Evolutionary conservation across 2,797 vertebrate species (phyloP).

Genomic region (Ctenosaura bakeri): DNA sequence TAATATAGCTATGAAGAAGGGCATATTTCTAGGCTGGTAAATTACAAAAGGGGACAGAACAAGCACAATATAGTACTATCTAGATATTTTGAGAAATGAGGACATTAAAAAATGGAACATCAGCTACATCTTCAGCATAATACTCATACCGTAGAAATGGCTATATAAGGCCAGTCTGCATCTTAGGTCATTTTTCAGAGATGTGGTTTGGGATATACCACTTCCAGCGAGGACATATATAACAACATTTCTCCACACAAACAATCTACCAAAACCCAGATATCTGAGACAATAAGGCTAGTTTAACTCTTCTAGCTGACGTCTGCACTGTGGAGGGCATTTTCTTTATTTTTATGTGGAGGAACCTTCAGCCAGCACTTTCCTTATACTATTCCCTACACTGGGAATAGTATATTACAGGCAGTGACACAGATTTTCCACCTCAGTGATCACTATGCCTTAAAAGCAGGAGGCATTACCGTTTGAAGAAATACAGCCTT

Average conservation of each 20-base stretch:
- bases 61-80: slow-evolving; percentile 43
- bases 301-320: not conserved
- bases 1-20: not conserved
- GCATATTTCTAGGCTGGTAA: slow-evolving; percentile 57
- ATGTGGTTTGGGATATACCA: not conserved
- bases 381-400: not conserved
- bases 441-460: not conserved
- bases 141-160: slow-evolving; percentile 10
- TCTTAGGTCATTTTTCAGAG: not conserved
- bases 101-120: slow-evolving; percentile 69
- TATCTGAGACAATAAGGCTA: not conserved
- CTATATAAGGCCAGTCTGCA: slow-evolving; percentile 4
- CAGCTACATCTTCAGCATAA: slow-evolving; percentile 31
- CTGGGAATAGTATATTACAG: not conserved
- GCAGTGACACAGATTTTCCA: not conserved
- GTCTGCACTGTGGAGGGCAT: not conserved
- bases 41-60: slow-evolving; percentile 60
- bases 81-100: slow-evolving; percentile 73
- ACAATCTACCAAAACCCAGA: not conserved
- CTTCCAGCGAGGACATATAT: not conserved
- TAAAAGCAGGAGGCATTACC: not conserved
- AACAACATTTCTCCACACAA: not conserved
- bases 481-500: not conserved
- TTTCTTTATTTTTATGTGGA: not conserved
- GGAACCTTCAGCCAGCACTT: not conserved